Evolutionary conservation across 2,797 vertebrate species (phyloP), one percentile per base, ranked within the genome.

Genomic region (Peromyscus aztecus): DNA sequence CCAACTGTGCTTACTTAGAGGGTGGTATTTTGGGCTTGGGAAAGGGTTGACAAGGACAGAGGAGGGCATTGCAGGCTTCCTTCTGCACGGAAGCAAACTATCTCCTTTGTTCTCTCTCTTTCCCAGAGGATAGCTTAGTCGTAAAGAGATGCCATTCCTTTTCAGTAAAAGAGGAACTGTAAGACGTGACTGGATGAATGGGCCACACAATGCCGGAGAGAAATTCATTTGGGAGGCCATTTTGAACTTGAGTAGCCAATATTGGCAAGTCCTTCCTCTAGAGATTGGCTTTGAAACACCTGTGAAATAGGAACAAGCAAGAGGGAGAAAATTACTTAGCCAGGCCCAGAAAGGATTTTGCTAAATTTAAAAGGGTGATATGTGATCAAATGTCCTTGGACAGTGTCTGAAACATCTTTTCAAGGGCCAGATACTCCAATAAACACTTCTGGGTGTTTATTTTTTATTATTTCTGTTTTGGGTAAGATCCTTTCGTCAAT

Each of bases 101-200:
- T 55, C 65, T 93, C 27, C 83, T 93, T 94, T 90, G 37, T 78
- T 95, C 21, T 94, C 21, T 89, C 14, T 84, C n/a, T 92, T 96
- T 37, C 23, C 52, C 46, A 69, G 86, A 96, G n/a, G 89, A 24
- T 93, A 82, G 55, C 69, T 94, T 86, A 89, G 65, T 87, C 91
- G 81, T 88, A 96, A 97, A 91, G 94, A 96, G 91, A 76, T 83
- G 52, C 91, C 59, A 90, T 91, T 94, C 69, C 80, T 97, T 97
- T 96, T 95, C 83, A 91, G 57, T 71, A 67, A 94, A 97, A 92
- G 55, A 73, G 77, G 29, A 75, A 86, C 40, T 82, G 65, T 57
- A 67, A 71, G 29, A 87, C 90, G 69, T 31, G 73, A 65, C 34
- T 27, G 67, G 76, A 94, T 91, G 40, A 96, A 95, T 85, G 83